Conservation (phyloP, 2,888 invertebrate genomes). For the Dinocampus coccinellae region DNA sequence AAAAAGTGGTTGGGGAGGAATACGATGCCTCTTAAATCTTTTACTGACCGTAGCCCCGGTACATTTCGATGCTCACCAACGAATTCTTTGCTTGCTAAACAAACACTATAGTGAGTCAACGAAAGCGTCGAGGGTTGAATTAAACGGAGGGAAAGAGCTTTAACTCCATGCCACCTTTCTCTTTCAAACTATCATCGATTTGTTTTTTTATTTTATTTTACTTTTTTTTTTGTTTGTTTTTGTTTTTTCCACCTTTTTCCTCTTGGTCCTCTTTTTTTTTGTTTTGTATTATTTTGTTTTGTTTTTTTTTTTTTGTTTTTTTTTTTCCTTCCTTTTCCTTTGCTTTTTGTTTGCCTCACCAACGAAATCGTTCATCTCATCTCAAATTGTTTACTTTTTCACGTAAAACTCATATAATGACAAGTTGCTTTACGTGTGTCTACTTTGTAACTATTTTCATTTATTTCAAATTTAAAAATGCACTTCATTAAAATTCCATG, state of each 20-base stretch:
- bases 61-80: conserved; percentile 55
- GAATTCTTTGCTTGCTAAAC: conserved; percentile 56
- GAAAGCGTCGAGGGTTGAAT: conserved; percentile 48
- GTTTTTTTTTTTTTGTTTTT: conserved; percentile 21
- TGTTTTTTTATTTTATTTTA: conserved; percentile 23
- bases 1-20: too few relatives aligned
- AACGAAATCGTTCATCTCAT: conserved; percentile 33
- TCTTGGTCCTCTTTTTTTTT: conserved; percentile 14
- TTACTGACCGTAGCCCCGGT: conserved; percentile 33
- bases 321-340: not conserved
- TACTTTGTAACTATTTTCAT: conserved; percentile 16
- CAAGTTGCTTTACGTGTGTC: conserved; percentile 37
- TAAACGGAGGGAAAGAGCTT: conserved; percentile 48
- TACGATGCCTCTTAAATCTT: conserved; percentile 22
- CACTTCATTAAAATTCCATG: not conserved
- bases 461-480: not conserved
- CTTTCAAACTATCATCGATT: conserved; percentile 16
- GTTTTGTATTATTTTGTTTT: conserved; percentile 1
- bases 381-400: conserved; percentile 42
- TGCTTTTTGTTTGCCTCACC: not conserved
- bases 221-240: not conserved
- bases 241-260: conserved; percentile 22
- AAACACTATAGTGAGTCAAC: conserved; percentile 54
- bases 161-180: conserved; percentile 25
- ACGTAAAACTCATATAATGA: conserved; percentile 1